Evolutionary conservation across 2,888 invertebrate genomes (phyloP).

Genomic region (Portevinia maculata): DNA sequence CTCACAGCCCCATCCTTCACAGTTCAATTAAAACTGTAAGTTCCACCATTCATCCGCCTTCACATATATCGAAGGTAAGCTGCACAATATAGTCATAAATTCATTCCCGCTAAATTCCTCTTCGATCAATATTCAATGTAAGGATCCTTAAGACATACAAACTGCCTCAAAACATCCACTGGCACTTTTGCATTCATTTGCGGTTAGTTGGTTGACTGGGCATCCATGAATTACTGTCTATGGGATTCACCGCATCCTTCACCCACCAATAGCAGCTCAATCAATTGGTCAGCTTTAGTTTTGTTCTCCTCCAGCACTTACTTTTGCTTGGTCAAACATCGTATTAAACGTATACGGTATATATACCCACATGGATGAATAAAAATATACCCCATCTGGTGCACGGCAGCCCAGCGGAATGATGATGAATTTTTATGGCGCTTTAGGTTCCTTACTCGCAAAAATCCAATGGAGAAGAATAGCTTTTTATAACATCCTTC

Average conservation of each 20-base stretch:
- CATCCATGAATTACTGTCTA: slow-evolving; percentile 7
- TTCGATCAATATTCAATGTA: slow-evolving; percentile 6
- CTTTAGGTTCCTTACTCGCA: slow-evolving; percentile 43
- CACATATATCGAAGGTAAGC: background rate
- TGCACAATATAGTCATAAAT: background rate
- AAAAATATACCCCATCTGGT: slow-evolving; percentile 23
- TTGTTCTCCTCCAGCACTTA: slow-evolving; percentile 13
- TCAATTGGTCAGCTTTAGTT: slow-evolving; percentile 31
- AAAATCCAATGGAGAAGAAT: slow-evolving; percentile 39
- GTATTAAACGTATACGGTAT: no score
- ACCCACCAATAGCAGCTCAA: slow-evolving; percentile 5
- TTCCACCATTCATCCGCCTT: background rate
- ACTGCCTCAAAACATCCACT: slow-evolving; percentile 1
- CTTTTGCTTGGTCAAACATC: slow-evolving; percentile 43
- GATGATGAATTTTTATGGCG: slow-evolving; percentile 50
- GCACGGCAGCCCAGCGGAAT: background rate
- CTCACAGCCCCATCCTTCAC: no score
- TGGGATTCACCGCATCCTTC: background rate
- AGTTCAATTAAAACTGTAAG: no score
- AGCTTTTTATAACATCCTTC: slow-evolving; percentile 21
- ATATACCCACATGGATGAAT: slow-evolving; percentile 46
- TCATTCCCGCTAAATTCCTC: background rate
- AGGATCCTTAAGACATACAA: background rate
- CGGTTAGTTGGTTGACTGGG: background rate
- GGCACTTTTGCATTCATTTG: slow-evolving; percentile 16